Evolutionary conservation across 2,888 invertebrate species (phyloP), one percentile per base, ranked within the genome.

Genomic region (Chloroclysta siterata): DNA sequence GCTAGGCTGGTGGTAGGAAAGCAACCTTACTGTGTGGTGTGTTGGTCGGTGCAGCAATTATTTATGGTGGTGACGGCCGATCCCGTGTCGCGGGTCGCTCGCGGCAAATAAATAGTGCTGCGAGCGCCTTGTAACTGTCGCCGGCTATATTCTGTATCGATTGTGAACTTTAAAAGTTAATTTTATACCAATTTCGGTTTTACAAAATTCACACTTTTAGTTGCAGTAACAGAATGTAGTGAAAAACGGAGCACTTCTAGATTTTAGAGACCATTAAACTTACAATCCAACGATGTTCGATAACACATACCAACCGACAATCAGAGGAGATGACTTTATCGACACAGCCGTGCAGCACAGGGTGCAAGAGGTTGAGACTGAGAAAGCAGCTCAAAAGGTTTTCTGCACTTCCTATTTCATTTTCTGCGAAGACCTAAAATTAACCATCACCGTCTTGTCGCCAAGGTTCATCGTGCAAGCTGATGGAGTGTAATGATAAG

Each of bases 31-130:
- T 42, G 53, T 57, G 59, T 36, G 46, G 55, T 55, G 51, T 71
- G 72, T 72, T 74, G 76, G 77, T 75, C 75, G 73, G 76, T 72
- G 55, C 53, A 72, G 81, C 77, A 72, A 88, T 89, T 85, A 85
- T 83, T 90, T 89, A 89, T 76, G 68, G 75, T 72, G 76, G 77
- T 80, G 85, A 85, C 83, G 76, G 82, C 77, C 74, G 85, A 88
- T 89, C 83, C 84, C 77, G 70, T 78, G 71, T 63, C 64, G 68
- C 68, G 72, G 74, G 69, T 72, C 66, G 77, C 78, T 72, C 72
- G 81, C 78, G 80, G 83, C 83, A 87, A 88, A 88, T 88, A 85
- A 81, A 81, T 79, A 78, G 78, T 77, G 78, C 81, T 81, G 81
- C 83, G 77, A 81, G 82, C 80, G 72, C 75, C 74, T 73, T 75